Percentiles rank a stretch among this genome's conserved stretches.
Conservation (phyloP, 2,797 vertebrate genomes). For the Delichon dasypus region DNA sequence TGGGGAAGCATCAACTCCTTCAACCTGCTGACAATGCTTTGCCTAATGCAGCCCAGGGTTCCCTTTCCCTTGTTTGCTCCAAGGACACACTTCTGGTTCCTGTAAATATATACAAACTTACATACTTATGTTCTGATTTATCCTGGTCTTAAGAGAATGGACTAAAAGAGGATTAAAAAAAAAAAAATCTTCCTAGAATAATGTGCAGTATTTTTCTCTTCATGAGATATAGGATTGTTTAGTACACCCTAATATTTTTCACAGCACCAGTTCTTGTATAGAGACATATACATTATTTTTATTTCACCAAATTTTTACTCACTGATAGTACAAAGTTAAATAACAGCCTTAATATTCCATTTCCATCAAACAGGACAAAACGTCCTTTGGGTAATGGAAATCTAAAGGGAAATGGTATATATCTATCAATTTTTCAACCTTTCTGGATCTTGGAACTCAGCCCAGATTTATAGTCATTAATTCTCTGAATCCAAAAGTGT, state of each 20-base stretch:
- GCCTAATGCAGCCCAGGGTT: background rate
- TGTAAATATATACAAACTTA: background rate
- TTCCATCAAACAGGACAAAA: background rate
- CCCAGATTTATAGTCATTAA: constrained; percentile 1
- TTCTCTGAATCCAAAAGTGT: background rate
- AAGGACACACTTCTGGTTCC: background rate
- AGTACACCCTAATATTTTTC: background rate
- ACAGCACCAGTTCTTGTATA: background rate
- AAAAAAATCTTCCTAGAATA: background rate
- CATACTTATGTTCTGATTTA: background rate
- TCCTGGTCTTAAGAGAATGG: background rate
- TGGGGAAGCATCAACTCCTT: background rate
- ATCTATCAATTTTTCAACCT: background rate
- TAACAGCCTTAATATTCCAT: background rate
- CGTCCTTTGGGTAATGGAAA: background rate
- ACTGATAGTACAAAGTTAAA: background rate
- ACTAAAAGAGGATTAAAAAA: accelerated
- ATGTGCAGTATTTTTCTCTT: background rate
- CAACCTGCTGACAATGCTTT: background rate
- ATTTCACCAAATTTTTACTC: background rate
- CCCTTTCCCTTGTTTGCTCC: background rate
- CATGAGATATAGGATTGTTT: background rate
- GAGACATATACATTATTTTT: background rate
- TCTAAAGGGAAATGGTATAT: background rate
- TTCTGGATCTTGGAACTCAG: background rate